Evolutionary conservation across 2,888 invertebrate genomes (phyloP), one percentile per base, ranked within the genome.

Genomic region (Raillietiella orientalis): DNA sequence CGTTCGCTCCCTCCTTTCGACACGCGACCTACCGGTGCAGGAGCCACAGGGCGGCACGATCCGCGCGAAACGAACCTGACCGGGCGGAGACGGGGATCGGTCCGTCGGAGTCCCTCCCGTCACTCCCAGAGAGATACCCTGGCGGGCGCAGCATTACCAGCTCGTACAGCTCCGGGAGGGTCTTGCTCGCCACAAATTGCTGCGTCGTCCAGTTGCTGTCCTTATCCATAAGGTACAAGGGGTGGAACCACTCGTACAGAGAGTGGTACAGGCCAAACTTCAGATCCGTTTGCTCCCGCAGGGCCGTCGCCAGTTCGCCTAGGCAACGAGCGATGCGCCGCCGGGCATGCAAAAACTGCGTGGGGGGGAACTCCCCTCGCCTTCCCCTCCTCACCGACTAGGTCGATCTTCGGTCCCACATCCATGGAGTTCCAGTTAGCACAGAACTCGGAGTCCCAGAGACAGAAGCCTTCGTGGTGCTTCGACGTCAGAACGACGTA

Each of bases 221-320:
- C 26, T 29, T 32, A 39, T 79, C 77, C 16, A 57, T 44, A 9
- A 59, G 35, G 42, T 71, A 79, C 24, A 75, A 47, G 0, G 74
- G 74, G 44, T 79, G 66, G 39, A 56, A 79, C 77, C 77, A 79
- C 44, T 79, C 79, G 38, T 59, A 75, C 4, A 77, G 42, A 0
- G 75, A 75, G 40, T 77, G 71, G 40, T 79, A 79, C 0, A 75
- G 48, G 0, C 77, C 77, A 41, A 75, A 77, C 34, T 56, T 62
- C 9, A 84, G 36, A 11, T 53, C 41, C 8, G 58, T 55, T 13
- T 54, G 44, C 1, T 43, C 39, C 31, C 65, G 52, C 2, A 79
- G 56, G 1, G 72, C 66, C 5, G 44, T 35, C 0, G 71, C 55
- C 6, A 79, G 44, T 34, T 72, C 70, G 23, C 54, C 59, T 19